Percentiles rank a stretch among this genome's conserved stretches.
Conservation (phyloP, 2,797 vertebrate genomes). For the Lateolabrax maculatus region DNA sequence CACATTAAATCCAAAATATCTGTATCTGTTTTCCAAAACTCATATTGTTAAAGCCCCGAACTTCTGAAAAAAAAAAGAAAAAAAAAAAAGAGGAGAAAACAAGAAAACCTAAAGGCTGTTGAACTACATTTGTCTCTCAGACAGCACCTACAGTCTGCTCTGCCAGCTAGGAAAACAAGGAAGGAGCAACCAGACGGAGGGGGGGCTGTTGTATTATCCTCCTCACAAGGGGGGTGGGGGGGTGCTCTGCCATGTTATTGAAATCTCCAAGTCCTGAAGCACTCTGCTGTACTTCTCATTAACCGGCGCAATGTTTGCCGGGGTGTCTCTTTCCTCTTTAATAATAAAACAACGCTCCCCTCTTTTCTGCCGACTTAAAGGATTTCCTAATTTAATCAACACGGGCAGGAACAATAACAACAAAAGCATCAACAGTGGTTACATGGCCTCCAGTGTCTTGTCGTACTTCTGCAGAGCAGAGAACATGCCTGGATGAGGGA, state of each 20-base stretch:
- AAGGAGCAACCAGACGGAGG: constrained; percentile 59
- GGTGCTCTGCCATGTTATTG: constrained; percentile 81
- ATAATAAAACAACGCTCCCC: constrained; percentile 83
- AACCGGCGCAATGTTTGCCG: constrained; percentile 77
- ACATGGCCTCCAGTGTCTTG: constrained; percentile 82
- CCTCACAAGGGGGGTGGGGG: constrained; percentile 50
- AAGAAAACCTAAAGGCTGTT: constrained; percentile 70
- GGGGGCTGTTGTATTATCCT: constrained; percentile 73
- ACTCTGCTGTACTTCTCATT: constrained; percentile 84
- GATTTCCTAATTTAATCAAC: constrained; percentile 85
- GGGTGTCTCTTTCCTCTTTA: constrained; percentile 84
- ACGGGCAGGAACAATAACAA: constrained; percentile 83
- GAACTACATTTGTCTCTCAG: constrained; percentile 79
- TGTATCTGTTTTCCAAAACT: constrained; percentile 25
- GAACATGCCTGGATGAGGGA: constrained; percentile 62
- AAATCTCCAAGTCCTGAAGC: constrained; percentile 85
- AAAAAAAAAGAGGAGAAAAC: constrained; percentile 25
- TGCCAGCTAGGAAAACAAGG: constrained; percentile 75
- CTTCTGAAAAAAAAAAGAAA: constrained; percentile 26
- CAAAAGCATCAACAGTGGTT: constrained; percentile 82
- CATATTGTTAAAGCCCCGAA: constrained; percentile 12
- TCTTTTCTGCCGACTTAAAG: constrained; percentile 85
- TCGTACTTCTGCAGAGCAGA: constrained; percentile 70
- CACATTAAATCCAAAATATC: constrained; percentile 1
- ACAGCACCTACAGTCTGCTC: constrained; percentile 76